Evolutionary conservation across 2,113 vertebrate genomes (phyloP), one percentile per base, ranked within the genome.

Genomic region (Alethe castanea): DNA sequence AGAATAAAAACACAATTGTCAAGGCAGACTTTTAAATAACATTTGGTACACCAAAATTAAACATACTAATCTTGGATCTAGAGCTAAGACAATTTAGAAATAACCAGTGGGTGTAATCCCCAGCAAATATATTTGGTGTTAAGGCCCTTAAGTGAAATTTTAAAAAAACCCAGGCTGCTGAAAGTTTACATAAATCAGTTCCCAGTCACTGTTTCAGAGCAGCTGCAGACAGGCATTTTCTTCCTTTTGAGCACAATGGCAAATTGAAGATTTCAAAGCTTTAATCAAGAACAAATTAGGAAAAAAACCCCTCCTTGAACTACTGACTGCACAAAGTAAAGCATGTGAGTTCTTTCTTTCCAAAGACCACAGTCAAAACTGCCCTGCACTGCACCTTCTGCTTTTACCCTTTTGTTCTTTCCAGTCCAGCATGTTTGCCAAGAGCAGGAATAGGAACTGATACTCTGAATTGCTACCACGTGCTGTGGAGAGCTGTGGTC

Each of bases 331-430:
- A 1, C 2, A 5, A 59, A 81, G 61, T 35, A 42, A 65, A 80
- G 25, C 0, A 1, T 20, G 23, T 25, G 18, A 14, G 2, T 0
- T 23, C 44, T 67, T 59, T 38, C 72, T 24, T 65, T 14, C 31
- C 47, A 36, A 76, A 79, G 53, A 24, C 28, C 47, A 31, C 60
- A 82, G 44, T 44, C 33, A 48, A 36, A 61, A 8, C 24, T 61
- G 74, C 33, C 44, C 54, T 77, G 47, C 42, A 7, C 42, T 13
- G 23, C 44, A 40, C 57, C 40, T 62, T 45, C 76, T 24, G 40
- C 62, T 80, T 83, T 80, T 10, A 60, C 3, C 15, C 50, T 54
- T 81, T 53, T 4, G 4, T 23, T 81, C 23, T 56, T 64, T 52
- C 8, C 45, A 31, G 38, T 12, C 42, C 19, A 47, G 54, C 28